These are phyloP conservation scores for Anadara kagoshimensis DNA, from an alignment of 1,140 invertebrate species.

Conservation along the genomic window DNA sequence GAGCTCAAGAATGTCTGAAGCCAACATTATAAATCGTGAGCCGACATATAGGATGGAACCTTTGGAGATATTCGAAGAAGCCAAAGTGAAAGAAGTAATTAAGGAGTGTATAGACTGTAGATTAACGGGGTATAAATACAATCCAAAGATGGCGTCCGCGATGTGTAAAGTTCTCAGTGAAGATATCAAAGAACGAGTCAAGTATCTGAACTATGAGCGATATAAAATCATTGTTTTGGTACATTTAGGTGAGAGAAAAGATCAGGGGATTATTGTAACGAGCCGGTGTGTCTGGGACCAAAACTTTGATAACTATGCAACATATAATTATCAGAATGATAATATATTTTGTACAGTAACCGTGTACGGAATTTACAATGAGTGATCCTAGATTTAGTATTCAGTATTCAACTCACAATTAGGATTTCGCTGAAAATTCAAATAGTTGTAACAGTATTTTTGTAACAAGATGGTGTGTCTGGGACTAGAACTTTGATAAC, in stretches of 20 bases:
- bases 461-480: too few relatives aligned
- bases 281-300: slow-evolving; percentile 61
- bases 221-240: slow-evolving; percentile 57
- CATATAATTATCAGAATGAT: slow-evolving; percentile 45
- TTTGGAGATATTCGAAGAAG: slow-evolving; percentile 32
- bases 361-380: slow-evolving; percentile 14
- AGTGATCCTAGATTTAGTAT: neutral
- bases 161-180: slow-evolving; percentile 47
- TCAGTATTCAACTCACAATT: neutral
- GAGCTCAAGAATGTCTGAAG: slow-evolving; percentile 12
- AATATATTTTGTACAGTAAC: slow-evolving; percentile 18
- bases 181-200: slow-evolving; percentile 49
- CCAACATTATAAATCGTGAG: slow-evolving; percentile 38
- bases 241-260: slow-evolving; percentile 53
- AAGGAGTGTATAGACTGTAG: neutral
- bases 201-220: slow-evolving; percentile 49
- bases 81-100: slow-evolving; percentile 18
- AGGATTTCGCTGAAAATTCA: too few relatives aligned
- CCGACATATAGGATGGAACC: slow-evolving; percentile 61
- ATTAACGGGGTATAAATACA: slow-evolving; percentile 26
- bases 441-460: too few relatives aligned
- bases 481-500: too few relatives aligned
- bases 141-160: slow-evolving; percentile 23
- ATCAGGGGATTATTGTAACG: slow-evolving; percentile 44
- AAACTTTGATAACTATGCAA: slow-evolving; percentile 50